Evolutionary conservation across 2,888 invertebrate species (phyloP).

Genomic region (Dorcus hopei): DNA sequence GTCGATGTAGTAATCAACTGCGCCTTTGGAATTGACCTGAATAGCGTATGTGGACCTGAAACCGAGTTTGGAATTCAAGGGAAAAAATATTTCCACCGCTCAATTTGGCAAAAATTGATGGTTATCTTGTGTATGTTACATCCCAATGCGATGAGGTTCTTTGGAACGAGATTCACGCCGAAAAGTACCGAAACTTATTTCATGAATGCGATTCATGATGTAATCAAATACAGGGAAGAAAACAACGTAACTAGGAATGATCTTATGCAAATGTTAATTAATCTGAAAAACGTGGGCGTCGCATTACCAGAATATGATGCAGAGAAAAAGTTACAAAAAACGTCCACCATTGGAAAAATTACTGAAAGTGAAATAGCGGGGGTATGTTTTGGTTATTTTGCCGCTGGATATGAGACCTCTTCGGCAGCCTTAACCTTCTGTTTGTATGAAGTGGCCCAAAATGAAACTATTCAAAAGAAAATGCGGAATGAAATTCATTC

Average conservation of each 20-base stretch:
- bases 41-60: constrained; percentile 52
- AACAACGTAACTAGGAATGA: constrained; percentile 50
- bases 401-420: constrained; percentile 50
- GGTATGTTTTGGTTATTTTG: constrained; percentile 45
- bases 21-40: constrained; percentile 57
- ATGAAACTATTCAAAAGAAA: constrained; percentile 46
- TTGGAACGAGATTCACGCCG: constrained; percentile 20
- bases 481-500: constrained; percentile 42
- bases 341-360: neutral
- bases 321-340: constrained; percentile 2
- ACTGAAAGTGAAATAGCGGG: constrained; percentile 28
- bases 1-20: constrained; percentile 58
- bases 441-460: constrained; percentile 42
- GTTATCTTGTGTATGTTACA: constrained; percentile 25
- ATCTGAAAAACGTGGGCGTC: constrained; percentile 44
- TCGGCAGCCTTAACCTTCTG: constrained; percentile 43
- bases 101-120: constrained; percentile 18
- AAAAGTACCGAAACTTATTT: constrained; percentile 23
- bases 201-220: constrained; percentile 43
- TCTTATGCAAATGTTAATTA: constrained; percentile 53
- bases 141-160: constrained; percentile 25
- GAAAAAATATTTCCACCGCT: constrained; percentile 21
- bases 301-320: neutral
- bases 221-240: constrained; percentile 45
- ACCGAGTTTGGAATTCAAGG: constrained; percentile 47